Percentiles rank a stretch among this genome's conserved stretches.
phyloP scores from a whole-genome alignment of 2,888 invertebrate species.

The Lasioglossum vierecki region DNA sequence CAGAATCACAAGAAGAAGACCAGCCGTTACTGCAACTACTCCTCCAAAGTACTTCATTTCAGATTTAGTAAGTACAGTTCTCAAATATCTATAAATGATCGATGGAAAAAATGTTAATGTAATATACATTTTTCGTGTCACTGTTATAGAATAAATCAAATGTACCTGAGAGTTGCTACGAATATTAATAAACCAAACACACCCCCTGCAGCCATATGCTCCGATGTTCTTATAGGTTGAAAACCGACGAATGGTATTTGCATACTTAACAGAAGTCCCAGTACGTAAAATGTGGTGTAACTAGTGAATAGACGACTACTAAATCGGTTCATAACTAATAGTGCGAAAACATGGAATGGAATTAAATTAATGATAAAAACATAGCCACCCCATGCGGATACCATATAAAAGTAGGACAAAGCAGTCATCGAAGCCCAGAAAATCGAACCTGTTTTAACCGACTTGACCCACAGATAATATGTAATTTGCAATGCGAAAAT shows the following conservation, averaged over 20 bases:
- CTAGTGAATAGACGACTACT: conserved; percentile 96
- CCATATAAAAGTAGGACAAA: conserved; percentile 99
- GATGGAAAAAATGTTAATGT: neutral
- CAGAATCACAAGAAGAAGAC: conserved; percentile 92
- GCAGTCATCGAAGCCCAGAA: conserved; percentile 98
- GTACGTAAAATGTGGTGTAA: conserved; percentile 98
- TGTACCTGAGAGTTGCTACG: conserved; percentile 90
- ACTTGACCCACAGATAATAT: conserved; percentile 98
- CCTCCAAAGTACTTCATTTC: conserved; percentile 96
- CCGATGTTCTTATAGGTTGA: conserved; percentile 99
- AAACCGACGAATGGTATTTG: conserved; percentile 98
- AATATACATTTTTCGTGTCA: neutral
- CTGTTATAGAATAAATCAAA: neutral
- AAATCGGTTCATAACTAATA: conserved; percentile 97
- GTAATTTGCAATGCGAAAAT: conserved; percentile 99
- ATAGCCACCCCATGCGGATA: conserved; percentile 99
- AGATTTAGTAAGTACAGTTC: conserved; percentile 93
- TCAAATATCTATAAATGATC: conserved; percentile 87
- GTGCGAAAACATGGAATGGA: conserved; percentile 97
- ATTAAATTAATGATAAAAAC: conserved; percentile 99
- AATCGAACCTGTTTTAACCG: conserved; percentile 98
- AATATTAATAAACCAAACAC: conserved; percentile 97
- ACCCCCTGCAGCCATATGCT: conserved; percentile 99
- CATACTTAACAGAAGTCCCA: conserved; percentile 98
- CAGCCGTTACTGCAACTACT: conserved; percentile 88